These are phyloP conservation scores for Piaya cayana DNA, from an alignment of 2,113 vertebrate species.

Conservation along the genomic window DNA sequence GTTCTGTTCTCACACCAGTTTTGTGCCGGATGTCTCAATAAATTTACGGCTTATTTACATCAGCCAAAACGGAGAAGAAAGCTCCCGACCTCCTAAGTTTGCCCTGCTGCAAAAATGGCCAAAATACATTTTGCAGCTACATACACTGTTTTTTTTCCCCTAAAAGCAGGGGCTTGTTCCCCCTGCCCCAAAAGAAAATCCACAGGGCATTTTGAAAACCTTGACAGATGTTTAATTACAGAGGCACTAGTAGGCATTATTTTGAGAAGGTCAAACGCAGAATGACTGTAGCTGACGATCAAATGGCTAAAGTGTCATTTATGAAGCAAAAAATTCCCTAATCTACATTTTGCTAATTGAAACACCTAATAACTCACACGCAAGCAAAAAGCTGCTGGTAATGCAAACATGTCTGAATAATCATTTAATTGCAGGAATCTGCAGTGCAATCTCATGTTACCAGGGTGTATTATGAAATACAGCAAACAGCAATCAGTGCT, in stretches of 20 bases:
- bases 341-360: constrained; percentile 34
- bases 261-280: constrained; percentile 38
- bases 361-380: constrained; percentile 50
- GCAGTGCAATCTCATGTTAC: constrained; percentile 17
- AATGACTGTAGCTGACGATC: constrained; percentile 25
- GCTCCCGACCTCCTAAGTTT: neutral
- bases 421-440: constrained; percentile 34
- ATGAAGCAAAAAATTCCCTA: constrained; percentile 17
- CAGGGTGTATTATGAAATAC: neutral
- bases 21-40: constrained; percentile 57
- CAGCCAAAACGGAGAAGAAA: constrained; percentile 59
- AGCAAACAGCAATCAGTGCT: neutral
- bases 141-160: neutral
- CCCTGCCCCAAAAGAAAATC: neutral
- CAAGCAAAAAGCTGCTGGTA: neutral
- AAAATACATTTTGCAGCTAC: constrained; percentile 2
- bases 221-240: constrained; percentile 64
- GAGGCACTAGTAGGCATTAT: constrained; percentile 49
- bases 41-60: constrained; percentile 68
- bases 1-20: constrained; percentile 72
- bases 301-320: constrained; percentile 38
- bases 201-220: constrained; percentile 15
- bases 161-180: neutral
- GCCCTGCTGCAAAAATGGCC: neutral
- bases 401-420: neutral